Evolutionary conservation across 2,888 invertebrate species (phyloP).

Genomic region (Harpalus rufipes): DNA sequence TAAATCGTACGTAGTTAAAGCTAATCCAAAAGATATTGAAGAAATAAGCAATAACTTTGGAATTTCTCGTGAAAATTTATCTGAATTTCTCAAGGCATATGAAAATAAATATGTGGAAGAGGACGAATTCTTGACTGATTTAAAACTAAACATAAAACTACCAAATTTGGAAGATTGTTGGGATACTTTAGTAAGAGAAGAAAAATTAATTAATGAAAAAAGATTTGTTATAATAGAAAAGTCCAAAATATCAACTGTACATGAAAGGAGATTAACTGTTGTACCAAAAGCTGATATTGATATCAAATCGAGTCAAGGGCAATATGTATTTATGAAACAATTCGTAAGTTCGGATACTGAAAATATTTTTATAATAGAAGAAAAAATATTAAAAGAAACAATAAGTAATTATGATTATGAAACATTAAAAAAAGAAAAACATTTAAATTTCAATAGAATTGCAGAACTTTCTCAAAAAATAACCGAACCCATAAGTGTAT

Average conservation of each 20-base stretch:
- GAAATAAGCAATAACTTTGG: conserved; percentile 50
- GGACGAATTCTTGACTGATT: conserved; percentile 47
- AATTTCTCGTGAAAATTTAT: conserved; percentile 30
- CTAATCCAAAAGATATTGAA: conserved; percentile 52
- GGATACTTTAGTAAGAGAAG: conserved; percentile 65
- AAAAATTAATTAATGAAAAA: conserved; percentile 65
- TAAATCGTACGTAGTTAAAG: conserved; percentile 20
- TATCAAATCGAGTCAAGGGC: neutral
- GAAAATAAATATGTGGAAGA: conserved; percentile 27
- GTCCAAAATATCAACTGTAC: neutral
- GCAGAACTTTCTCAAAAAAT: conserved; percentile 60
- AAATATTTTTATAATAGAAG: conserved; percentile 31
- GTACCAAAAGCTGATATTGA: neutral
- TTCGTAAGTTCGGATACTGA: neutral
- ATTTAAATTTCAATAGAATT: conserved; percentile 65
- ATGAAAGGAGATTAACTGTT: conserved; percentile 7
- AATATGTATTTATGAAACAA: conserved; percentile 52
- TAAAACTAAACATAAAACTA: conserved; percentile 63
- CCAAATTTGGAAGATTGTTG: conserved; percentile 68
- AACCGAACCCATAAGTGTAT: conserved; percentile 55
- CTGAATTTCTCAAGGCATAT: conserved; percentile 20
- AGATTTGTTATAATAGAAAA: conserved; percentile 67
- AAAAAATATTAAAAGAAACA: conserved; percentile 39
- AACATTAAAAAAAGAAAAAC: conserved; percentile 60
- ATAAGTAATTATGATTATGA: conserved; percentile 58